phyloP scores from a whole-genome alignment of 2,888 invertebrate species.

The Hyles lineata region DNA sequence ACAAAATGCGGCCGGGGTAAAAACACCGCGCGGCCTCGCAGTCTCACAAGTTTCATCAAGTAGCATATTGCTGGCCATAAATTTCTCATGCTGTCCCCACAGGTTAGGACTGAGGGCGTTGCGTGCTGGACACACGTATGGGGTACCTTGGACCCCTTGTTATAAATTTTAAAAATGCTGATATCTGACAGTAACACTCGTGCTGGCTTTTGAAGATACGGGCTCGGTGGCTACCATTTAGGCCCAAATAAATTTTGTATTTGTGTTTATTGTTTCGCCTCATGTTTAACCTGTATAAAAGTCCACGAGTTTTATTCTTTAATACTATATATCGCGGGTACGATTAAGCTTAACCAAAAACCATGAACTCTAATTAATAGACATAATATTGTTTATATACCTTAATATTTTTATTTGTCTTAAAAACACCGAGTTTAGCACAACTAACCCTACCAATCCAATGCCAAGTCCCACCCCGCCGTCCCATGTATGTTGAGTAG shows the following conservation, averaged over 20 bases:
- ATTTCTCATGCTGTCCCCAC: constrained; percentile 57
- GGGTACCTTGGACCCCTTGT: background rate
- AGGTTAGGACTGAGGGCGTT: constrained; percentile 11
- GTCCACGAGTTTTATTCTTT: too few species aligned
- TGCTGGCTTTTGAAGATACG: too few species aligned
- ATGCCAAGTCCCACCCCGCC: constrained; percentile 34
- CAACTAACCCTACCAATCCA: background rate
- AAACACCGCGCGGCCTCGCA: constrained; percentile 50
- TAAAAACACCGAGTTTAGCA: background rate
- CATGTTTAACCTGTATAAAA: too few species aligned
- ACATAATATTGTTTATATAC: background rate
- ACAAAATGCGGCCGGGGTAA: constrained; percentile 54
- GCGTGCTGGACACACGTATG: background rate
- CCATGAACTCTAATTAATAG: too few species aligned
- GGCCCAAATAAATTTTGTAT: too few species aligned
- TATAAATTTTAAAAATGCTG: background rate
- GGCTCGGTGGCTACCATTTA: too few species aligned
- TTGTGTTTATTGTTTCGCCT: too few species aligned
- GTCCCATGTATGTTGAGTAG: constrained; percentile 61
- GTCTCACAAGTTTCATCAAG: constrained; percentile 65
- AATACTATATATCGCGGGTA: too few species aligned
- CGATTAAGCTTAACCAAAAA: too few species aligned
- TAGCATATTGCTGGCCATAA: constrained; percentile 75
- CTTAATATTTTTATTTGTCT: background rate
- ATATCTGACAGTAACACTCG: too few species aligned